Conservation (phyloP, 2,797 vertebrate species). For the Chromis chromis region DNA sequence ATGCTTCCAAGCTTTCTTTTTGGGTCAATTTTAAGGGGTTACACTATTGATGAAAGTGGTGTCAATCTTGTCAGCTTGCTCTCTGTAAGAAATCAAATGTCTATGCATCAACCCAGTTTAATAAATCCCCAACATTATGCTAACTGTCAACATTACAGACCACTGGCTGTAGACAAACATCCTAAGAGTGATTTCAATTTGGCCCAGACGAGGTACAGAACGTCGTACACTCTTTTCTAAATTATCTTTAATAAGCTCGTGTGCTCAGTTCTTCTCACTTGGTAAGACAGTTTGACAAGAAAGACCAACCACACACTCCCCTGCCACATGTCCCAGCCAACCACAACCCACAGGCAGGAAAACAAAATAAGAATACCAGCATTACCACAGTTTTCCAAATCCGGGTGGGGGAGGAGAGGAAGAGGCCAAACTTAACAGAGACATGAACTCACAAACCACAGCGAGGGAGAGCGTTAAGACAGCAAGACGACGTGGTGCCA, state of each 20-base stretch:
- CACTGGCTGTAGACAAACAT: constrained; percentile 1
- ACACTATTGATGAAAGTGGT: no score
- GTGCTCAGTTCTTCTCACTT: constrained; percentile 53
- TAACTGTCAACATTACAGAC: neutral
- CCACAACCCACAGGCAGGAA: constrained; percentile 74
- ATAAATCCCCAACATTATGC: neutral
- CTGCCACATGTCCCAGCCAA: constrained; percentile 61
- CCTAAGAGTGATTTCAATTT: constrained; percentile 29
- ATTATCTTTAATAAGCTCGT: constrained; percentile 52
- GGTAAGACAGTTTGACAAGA: constrained; percentile 58
- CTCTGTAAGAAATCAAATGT: no score
- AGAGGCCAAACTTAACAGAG: constrained; percentile 71
- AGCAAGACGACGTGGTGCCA: constrained; percentile 14
- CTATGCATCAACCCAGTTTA: neutral
- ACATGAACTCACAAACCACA: constrained; percentile 74
- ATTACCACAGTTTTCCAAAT: constrained; percentile 80
- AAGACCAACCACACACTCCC: constrained; percentile 61
- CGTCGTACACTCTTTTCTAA: constrained; percentile 38
- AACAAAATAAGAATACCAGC: constrained; percentile 72
- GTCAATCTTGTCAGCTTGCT: no score
- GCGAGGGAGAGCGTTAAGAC: constrained; percentile 32
- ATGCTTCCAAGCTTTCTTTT: no score
- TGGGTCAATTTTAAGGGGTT: no score
- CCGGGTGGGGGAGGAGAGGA: constrained; percentile 44
- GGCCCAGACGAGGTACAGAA: constrained; percentile 18